Evolutionary conservation across 2,888 invertebrate genomes (phyloP).

Genomic region (Punctoribates punctum): DNA sequence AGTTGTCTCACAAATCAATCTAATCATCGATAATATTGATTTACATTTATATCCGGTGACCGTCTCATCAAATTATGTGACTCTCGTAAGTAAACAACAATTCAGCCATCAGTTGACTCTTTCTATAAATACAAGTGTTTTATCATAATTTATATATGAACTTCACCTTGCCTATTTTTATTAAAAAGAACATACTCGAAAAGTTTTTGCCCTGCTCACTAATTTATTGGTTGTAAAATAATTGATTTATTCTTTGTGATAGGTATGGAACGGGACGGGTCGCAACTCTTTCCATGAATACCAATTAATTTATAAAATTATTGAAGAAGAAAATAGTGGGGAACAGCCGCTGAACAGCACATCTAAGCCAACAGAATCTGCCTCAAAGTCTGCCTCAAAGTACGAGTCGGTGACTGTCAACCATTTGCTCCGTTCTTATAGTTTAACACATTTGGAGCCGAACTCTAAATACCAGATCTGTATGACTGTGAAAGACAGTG

Average conservation of each 20-base stretch:
- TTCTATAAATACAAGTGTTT: too few relatives aligned
- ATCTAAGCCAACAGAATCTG: constrained; percentile 36
- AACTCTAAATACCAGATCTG: constrained; percentile 55
- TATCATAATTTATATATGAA: too few relatives aligned
- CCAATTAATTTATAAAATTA: constrained; percentile 51
- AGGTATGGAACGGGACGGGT: constrained; percentile 54
- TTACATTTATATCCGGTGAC: constrained; percentile 53
- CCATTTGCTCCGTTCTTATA: constrained; percentile 52
- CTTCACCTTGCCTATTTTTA: too few relatives aligned
- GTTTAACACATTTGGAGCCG: constrained; percentile 54
- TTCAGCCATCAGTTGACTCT: neutral
- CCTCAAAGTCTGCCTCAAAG: constrained; percentile 44
- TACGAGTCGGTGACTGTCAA: constrained; percentile 50
- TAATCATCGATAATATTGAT: constrained; percentile 54
- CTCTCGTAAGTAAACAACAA: constrained; percentile 48
- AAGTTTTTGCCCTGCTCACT: neutral
- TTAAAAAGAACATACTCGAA: too few relatives aligned
- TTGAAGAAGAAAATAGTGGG: constrained; percentile 41
- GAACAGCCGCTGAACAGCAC: constrained; percentile 38
- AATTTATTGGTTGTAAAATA: neutral
- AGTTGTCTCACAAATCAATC: constrained; percentile 51
- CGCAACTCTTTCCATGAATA: constrained; percentile 51
- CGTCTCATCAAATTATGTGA: constrained; percentile 53
- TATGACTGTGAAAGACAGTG: constrained; percentile 53
- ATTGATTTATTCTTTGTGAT: neutral